Evolutionary conservation across 2,113 vertebrate species (phyloP).

Genomic region (Catagonus wagneri): DNA sequence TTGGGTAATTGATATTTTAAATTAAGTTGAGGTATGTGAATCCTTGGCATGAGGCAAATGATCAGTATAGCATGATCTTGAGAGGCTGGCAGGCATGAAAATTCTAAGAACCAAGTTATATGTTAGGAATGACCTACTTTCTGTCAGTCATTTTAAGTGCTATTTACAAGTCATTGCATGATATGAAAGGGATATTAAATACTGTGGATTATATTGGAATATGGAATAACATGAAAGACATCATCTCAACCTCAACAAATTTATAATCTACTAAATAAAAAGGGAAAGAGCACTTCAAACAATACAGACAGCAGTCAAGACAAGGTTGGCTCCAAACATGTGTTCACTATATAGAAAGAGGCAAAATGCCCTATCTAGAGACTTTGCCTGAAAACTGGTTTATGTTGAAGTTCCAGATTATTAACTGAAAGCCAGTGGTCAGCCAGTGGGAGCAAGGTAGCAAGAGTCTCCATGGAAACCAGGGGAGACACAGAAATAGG

Average conservation of each 20-base stretch:
- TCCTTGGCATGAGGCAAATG: not conserved
- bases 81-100: not conserved
- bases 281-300: not conserved
- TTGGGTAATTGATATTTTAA: slow-evolving; percentile 42
- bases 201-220: not conserved
- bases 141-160: not conserved
- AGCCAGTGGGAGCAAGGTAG: not conserved
- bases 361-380: not conserved
- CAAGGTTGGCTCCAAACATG: not conserved
- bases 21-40: not conserved
- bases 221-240: not conserved
- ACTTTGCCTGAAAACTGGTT: not conserved
- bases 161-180: not conserved
- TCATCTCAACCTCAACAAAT: not conserved
- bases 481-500: not conserved
- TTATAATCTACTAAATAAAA: not conserved
- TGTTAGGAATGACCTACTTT: not conserved
- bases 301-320: not conserved
- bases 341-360: not conserved
- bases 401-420: not conserved
- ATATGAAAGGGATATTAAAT: not conserved
- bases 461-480: not conserved
- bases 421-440: not conserved
- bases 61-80: not conserved
- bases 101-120: not conserved